Evolutionary conservation across 2,888 invertebrate genomes (phyloP).

Genomic region (Himalopsyche tibetana): DNA sequence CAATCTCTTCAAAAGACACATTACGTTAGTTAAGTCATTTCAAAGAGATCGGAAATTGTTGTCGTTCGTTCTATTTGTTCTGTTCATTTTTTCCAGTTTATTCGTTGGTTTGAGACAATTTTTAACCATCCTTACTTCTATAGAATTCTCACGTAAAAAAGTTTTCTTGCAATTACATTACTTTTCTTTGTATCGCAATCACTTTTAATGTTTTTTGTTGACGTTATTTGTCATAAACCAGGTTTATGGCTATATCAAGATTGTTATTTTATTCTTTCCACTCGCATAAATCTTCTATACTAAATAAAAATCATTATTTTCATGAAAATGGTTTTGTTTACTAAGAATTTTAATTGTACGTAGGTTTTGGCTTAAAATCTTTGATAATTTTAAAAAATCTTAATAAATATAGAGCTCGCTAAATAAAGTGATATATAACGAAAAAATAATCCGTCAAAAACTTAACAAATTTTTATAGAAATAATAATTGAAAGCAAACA

Average conservation of each 20-base stretch:
- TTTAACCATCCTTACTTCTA: not conserved
- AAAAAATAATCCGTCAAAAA: no score
- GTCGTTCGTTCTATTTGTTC: constrained; percentile 17
- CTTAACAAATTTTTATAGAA: no score
- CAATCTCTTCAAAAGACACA: constrained; percentile 38
- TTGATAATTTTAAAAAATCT: no score
- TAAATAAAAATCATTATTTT: no score
- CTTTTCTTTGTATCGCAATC: constrained; percentile 13
- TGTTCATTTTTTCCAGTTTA: constrained; percentile 27
- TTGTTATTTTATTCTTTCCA: no score
- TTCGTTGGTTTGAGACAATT: not conserved
- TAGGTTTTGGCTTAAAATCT: no score
- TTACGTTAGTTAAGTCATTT: constrained; percentile 43
- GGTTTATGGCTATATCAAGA: not conserved
- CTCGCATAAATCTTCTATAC: no score
- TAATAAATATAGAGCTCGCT: no score
- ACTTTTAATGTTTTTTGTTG: not conserved
- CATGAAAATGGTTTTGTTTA: no score
- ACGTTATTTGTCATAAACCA: not conserved
- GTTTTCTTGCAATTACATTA: constrained; percentile 12
- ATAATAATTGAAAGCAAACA: not conserved
- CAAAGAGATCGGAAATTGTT: constrained; percentile 43
- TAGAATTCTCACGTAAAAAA: not conserved
- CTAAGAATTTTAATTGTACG: no score
- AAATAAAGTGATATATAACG: no score